Evolutionary conservation across 2,888 invertebrate species (phyloP), one percentile per base, ranked within the genome.

Genomic region (Cloeon dipterum): DNA sequence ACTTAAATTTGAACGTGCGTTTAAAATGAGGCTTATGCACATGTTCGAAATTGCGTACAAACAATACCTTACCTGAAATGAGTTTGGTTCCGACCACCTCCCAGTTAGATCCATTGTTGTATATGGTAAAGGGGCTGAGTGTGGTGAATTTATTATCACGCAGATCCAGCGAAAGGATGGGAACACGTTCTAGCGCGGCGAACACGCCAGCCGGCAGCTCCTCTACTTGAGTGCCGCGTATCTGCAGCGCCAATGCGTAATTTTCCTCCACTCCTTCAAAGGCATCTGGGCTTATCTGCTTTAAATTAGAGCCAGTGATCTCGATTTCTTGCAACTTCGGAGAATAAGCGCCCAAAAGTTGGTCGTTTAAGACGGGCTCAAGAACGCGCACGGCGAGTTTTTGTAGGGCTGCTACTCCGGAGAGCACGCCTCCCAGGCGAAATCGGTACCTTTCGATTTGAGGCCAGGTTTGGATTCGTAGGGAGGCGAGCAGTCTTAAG

Each of bases 41-140:
- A n/a, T n/a, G n/a, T n/a, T n/a, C n/a, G n/a, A n/a, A n/a, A n/a
- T n/a, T n/a, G n/a, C n/a, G n/a, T n/a, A n/a, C n/a, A n/a, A n/a
- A n/a, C n/a, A n/a, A n/a, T n/a, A n/a, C n/a, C 61, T 58, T 57
- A 77, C 79, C 78, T 59, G 77, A 73, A 39, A 86, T 71, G 52
- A 83, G 66, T 51, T 81, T 77, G 4, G 86, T 85, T 11, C 85
- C 85, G 44, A 81, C 75, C 45, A 75, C 73, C 56, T 83, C 83
- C 85, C 85, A 85, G 47, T 74, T 72, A 18, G 79, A 77, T 45
- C 75, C 71, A 55, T 86, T 85, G 20, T 79, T 78, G 55, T 86
- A 86, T 53, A 88, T 76, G 42, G 79, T 75, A 42, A 81, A 78
- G 37, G 83, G 77, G 52, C 77, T 76, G 43, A 88, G 63, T 40